Conservation (phyloP, 2,113 vertebrate genomes). For the Lathamus discolor region DNA sequence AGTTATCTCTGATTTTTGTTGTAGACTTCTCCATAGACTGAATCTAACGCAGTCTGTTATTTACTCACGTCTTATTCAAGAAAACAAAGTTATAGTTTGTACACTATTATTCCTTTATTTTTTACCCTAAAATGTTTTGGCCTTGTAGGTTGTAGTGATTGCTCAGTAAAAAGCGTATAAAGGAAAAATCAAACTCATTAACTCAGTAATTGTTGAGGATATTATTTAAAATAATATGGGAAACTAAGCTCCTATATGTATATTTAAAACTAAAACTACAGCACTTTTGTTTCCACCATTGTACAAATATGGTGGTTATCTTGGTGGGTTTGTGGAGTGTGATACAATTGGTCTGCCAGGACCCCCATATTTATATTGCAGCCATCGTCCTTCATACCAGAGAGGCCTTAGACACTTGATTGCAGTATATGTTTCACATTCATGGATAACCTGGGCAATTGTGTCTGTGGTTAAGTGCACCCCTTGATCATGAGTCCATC, state of each 20-base stretch:
- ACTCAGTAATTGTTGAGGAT: not conserved
- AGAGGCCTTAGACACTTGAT: not conserved
- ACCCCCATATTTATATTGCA: not conserved
- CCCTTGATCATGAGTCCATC: not conserved
- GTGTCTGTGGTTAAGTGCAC: not conserved
- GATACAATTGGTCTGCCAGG: not conserved
- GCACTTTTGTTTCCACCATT: not conserved
- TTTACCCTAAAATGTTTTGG: not conserved
- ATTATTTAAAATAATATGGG: not conserved
- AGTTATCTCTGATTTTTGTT: not conserved
- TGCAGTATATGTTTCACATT: not conserved
- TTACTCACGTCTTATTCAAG: not conserved
- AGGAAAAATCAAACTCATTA: not conserved
- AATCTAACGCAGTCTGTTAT: not conserved
- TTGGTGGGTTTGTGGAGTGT: not conserved
- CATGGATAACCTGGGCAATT: not conserved
- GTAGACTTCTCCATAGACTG: not conserved
- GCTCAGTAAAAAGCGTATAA: not conserved
- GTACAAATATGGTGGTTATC: not conserved
- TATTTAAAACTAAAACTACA: not conserved
- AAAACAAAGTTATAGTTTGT: not conserved
- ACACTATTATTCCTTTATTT: not conserved
- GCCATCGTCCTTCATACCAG: not conserved
- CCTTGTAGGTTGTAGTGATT: not conserved
- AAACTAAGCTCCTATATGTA: not conserved